These are phyloP conservation scores for Nannoperca obscura DNA, from an alignment of 2,797 vertebrate genomes.

Conservation along the genomic window DNA sequence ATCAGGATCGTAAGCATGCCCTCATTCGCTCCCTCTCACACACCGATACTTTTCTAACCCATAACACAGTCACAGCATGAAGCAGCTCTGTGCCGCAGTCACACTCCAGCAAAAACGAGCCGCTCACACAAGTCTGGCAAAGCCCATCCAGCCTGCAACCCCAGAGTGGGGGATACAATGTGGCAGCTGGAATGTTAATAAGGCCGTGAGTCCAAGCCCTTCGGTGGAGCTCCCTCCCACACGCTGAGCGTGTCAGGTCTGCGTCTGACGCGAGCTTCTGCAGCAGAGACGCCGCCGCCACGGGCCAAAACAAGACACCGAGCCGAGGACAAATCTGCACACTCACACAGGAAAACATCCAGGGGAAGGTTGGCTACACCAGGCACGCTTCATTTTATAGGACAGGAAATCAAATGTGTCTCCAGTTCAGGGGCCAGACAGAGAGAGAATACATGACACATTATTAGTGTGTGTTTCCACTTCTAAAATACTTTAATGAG, in stretches of 20 bases:
- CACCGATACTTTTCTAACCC: constrained; percentile 6
- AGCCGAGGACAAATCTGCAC: constrained; percentile 7
- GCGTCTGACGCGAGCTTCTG: constrained; percentile 29
- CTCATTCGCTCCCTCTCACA: neutral
- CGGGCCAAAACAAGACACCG: constrained; percentile 20
- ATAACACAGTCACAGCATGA: constrained; percentile 8
- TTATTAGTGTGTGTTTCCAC: too few relatives aligned
- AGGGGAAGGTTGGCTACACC: constrained; percentile 37
- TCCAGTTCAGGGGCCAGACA: constrained; percentile 4
- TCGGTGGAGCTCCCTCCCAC: constrained; percentile 45
- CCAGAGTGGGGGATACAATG: constrained; percentile 29
- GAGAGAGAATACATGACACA: neutral
- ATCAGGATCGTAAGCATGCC: constrained; percentile 1
- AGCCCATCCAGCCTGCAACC: neutral
- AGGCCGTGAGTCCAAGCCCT: constrained; percentile 44
- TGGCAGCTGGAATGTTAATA: constrained; percentile 71
- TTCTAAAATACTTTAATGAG: too few relatives aligned
- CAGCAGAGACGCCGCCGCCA: constrained; percentile 13
- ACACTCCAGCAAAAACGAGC: neutral
- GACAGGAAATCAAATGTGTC: constrained; percentile 14
- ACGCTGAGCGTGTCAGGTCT: constrained; percentile 28
- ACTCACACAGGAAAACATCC: constrained; percentile 42
- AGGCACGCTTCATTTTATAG: neutral
- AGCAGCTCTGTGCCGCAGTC: constrained; percentile 14
- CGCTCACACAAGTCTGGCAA: constrained; percentile 35